phyloP scores from a whole-genome alignment of 35 echinoderm and acorn worm genomes.

The Ophiothrix spiculata region DNA sequence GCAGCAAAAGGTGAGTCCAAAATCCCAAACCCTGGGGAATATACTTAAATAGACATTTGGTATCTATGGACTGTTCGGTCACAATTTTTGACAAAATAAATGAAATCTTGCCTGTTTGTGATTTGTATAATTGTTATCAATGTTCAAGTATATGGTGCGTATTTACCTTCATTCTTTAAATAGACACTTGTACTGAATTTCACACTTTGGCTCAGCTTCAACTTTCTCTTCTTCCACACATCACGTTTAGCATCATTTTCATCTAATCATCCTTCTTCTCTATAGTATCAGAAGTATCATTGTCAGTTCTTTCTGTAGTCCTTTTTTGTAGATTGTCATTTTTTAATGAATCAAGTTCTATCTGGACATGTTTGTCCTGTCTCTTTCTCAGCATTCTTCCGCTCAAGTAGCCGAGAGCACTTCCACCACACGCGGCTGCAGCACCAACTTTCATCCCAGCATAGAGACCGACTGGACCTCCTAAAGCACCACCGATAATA shows the following conservation, averaged over 20 bases:
- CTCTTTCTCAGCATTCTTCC: constrained; percentile 59
- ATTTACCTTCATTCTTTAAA: not conserved
- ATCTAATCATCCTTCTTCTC: not conserved
- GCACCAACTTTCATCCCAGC: constrained; percentile 72
- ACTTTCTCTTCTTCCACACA: not conserved
- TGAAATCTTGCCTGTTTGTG: not conserved
- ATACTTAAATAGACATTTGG: too few relatives aligned
- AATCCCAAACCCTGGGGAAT: too few relatives aligned
- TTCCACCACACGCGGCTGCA: constrained; percentile 53
- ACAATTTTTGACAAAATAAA: not conserved
- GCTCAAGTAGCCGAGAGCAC: constrained; percentile 57
- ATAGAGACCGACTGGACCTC: constrained; percentile 66
- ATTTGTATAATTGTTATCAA: not conserved
- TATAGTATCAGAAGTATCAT: not conserved
- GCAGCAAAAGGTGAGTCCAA: too few relatives aligned
- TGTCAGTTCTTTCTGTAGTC: not conserved
- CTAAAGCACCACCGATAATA: constrained; percentile 57
- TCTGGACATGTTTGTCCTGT: constrained; percentile 30
- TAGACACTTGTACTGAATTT: not conserved
- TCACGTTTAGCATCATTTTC: not conserved
- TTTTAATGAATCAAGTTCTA: constrained; percentile 25
- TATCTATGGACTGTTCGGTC: too few relatives aligned
- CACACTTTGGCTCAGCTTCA: not conserved
- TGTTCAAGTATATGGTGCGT: not conserved
- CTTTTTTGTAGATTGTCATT: not conserved